phyloP scores from a whole-genome alignment of 2,888 invertebrate species.

The Cephus runcator region DNA sequence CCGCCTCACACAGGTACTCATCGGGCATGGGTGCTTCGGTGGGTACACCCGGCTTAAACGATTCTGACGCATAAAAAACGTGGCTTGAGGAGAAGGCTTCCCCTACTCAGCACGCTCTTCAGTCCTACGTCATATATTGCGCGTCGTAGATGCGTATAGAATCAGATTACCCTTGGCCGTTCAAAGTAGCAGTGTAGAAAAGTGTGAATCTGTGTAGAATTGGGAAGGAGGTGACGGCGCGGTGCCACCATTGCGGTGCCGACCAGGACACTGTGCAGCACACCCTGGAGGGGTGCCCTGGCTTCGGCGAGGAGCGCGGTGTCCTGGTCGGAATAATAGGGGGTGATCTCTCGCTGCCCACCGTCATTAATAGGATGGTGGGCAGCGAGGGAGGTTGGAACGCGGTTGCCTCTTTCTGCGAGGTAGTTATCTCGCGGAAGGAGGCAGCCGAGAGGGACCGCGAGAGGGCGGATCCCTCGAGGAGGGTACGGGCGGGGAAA shows the following conservation, averaged over 20 bases:
- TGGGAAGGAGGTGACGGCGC: neutral
- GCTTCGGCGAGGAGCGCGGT: neutral
- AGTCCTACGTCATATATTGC: too few relatives aligned
- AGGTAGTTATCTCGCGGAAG: too few relatives aligned
- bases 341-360: neutral
- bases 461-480: too few relatives aligned
- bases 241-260: neutral
- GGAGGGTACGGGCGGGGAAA: too few relatives aligned
- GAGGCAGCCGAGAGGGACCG: too few relatives aligned
- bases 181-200: too few relatives aligned
- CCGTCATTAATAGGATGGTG: neutral
- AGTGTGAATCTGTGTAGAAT: neutral
- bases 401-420: neutral
- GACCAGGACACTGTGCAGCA: neutral
- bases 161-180: too few relatives aligned
- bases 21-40: neutral
- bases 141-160: too few relatives aligned
- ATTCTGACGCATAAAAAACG: too few relatives aligned
- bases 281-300: neutral
- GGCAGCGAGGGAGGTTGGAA: neutral
- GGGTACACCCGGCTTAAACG: too few relatives aligned
- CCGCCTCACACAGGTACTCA: neutral
- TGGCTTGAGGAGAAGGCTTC: too few relatives aligned
- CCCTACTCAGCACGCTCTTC: too few relatives aligned
- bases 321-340: neutral